Conservation (phyloP, 2,113 vertebrate genomes). For the Gambusia affinis region DNA sequence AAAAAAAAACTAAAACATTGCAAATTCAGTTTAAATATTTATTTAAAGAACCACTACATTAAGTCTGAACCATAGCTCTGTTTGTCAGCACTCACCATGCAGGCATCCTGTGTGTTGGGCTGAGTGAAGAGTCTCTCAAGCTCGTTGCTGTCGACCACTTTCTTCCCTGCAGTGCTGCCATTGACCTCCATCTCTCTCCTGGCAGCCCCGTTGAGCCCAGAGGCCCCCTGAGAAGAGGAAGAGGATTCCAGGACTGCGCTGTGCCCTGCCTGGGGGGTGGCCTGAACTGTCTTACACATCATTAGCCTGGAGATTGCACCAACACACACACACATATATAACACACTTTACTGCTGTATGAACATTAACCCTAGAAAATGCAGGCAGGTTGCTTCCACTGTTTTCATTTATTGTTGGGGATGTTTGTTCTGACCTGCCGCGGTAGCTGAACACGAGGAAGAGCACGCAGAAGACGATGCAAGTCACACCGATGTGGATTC, state of each 20-base stretch:
- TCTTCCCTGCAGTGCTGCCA: constrained; percentile 68
- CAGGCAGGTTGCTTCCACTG: constrained; percentile 7
- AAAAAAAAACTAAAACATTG: too few species aligned
- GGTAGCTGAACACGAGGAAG: constrained; percentile 95
- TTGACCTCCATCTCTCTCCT: constrained; percentile 75
- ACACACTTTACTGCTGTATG: not conserved
- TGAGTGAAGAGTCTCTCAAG: constrained; percentile 87
- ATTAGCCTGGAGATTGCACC: constrained; percentile 81
- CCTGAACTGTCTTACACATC: constrained; percentile 90
- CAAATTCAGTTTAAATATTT: not conserved
- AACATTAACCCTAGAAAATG: constrained; percentile 9
- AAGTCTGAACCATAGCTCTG: not conserved
- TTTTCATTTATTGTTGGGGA: not conserved
- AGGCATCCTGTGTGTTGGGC: constrained; percentile 58
- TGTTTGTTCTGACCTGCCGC: constrained; percentile 85
- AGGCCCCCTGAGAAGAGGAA: constrained; percentile 74
- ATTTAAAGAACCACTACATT: not conserved
- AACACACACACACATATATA: constrained; percentile 20
- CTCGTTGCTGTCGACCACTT: constrained; percentile 84
- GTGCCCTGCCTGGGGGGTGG: constrained; percentile 85
- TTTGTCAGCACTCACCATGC: constrained; percentile 76
- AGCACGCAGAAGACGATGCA: constrained; percentile 98
- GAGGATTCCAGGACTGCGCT: constrained; percentile 75
- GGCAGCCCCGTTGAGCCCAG: constrained; percentile 78
- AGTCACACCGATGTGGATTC: constrained; percentile 95